These are phyloP conservation scores for Cydia pomonella DNA, from an alignment of 1,140 invertebrate species.

Conservation along the genomic window DNA sequence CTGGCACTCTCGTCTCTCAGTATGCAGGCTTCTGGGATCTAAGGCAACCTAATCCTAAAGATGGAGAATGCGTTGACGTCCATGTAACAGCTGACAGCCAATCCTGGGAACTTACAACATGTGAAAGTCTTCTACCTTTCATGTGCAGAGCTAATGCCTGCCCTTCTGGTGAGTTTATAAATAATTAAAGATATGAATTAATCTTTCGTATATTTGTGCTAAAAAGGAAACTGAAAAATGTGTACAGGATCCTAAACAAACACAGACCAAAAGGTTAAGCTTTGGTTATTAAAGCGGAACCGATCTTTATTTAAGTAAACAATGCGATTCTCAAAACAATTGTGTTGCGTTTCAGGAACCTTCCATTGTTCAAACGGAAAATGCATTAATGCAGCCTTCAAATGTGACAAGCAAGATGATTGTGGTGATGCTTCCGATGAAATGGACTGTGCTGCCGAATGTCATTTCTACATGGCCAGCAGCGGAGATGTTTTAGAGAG, in stretches of 20 bases:
- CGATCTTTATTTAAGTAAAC: constrained; percentile 39
- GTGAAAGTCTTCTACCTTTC: constrained; percentile 96
- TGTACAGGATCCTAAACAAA: too few relatives aligned
- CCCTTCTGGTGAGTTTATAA: constrained; percentile 85
- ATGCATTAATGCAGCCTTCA: constrained; percentile 94
- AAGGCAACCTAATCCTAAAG: constrained; percentile 91
- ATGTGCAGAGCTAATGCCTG: constrained; percentile 96
- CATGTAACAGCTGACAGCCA: constrained; percentile 89
- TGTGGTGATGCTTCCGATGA: constrained; percentile 96
- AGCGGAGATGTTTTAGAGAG: constrained; percentile 97
- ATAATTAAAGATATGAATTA: constrained; percentile 18
- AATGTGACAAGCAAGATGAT: constrained; percentile 95
- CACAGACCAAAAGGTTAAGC: constrained; percentile 4
- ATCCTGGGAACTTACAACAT: constrained; percentile 96
- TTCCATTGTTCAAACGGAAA: constrained; percentile 96
- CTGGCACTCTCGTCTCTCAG: constrained; percentile 94
- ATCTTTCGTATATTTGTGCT: constrained; percentile 6
- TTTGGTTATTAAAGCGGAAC: constrained; percentile 33
- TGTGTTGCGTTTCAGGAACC: constrained; percentile 83
- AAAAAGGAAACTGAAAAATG: too few relatives aligned
- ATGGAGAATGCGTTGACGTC: constrained; percentile 93
- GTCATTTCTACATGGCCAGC: constrained; percentile 95
- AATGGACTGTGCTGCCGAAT: constrained; percentile 92
- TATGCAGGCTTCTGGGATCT: constrained; percentile 96
- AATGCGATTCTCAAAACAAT: constrained; percentile 44